Conservation (phyloP, 1,140 invertebrate genomes). For the Drosophila nebulosa region DNA sequence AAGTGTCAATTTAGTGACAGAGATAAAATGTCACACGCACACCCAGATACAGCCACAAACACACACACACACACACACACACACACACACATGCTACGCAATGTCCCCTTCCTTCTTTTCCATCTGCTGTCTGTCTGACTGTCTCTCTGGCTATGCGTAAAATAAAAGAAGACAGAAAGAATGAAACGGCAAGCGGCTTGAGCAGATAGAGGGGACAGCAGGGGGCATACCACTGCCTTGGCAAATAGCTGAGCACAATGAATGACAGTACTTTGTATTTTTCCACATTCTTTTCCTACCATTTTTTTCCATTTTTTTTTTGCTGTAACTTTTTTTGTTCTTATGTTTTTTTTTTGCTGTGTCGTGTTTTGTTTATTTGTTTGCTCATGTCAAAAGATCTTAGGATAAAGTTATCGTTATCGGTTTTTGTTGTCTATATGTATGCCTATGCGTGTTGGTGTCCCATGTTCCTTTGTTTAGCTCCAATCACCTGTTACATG, state of each 20-base stretch:
- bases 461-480: conserved; percentile 15
- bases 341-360: conserved; percentile 20
- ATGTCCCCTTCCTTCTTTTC: too few species aligned
- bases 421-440: conserved; percentile 33
- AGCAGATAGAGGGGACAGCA: background rate
- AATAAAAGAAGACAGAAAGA: conserved; percentile 20
- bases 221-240: conserved; percentile 23
- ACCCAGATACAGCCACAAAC: conserved; percentile 18
- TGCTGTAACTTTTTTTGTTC: conserved; percentile 5
- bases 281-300: conserved; percentile 33
- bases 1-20: conserved; percentile 80
- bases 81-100: conserved; percentile 28
- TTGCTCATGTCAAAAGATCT: conserved; percentile 66
- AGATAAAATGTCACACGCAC: conserved; percentile 78
- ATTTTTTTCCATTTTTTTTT: conserved; percentile 25
- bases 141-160: conserved; percentile 21
- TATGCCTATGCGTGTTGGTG: background rate
- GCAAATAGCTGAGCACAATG: conserved; percentile 67
- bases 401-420: conserved; percentile 68
- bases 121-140: conserved; percentile 17
- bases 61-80: conserved; percentile 27
- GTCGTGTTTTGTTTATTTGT: conserved; percentile 55
- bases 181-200: background rate
- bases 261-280: conserved; percentile 73
- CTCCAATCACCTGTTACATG: conserved; percentile 69